phyloP scores from a whole-genome alignment of 2,797 vertebrate genomes.

The Synaphobranchus kaupii region DNA sequence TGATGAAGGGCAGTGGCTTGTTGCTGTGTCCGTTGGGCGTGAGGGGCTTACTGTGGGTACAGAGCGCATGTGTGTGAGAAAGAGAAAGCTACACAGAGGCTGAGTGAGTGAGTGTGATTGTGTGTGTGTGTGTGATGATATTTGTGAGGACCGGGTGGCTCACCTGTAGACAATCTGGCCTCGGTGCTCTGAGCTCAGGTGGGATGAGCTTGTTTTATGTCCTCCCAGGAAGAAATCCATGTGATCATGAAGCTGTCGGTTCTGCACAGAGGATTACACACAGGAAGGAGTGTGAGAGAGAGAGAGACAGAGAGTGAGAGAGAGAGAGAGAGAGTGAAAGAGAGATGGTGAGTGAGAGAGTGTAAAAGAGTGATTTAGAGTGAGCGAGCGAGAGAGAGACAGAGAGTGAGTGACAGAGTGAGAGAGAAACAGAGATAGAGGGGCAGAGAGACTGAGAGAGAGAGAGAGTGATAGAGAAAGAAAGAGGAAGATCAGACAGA shows the following conservation, averaged over 20 bases:
- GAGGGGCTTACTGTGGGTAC: slow-evolving; percentile 71
- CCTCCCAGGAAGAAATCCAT: slow-evolving; percentile 79
- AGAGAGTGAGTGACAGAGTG: neutral
- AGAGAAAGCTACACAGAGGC: neutral
- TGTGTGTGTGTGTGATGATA: neutral
- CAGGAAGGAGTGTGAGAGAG: neutral
- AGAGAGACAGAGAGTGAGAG: neutral
- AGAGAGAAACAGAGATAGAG: neutral
- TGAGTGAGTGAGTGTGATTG: slow-evolving; percentile 1
- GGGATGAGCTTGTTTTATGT: slow-evolving; percentile 45
- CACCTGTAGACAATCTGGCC: slow-evolving; percentile 80
- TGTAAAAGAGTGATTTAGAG: neutral
- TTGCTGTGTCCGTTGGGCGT: slow-evolving; percentile 62
- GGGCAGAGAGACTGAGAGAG: neutral
- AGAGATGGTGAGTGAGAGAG: no score
- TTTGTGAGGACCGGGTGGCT: neutral
- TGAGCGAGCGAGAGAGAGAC: neutral
- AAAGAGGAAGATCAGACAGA: neutral
- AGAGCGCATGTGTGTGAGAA: slow-evolving; percentile 15
- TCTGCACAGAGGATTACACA: slow-evolving; percentile 64
- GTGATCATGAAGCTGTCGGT: slow-evolving; percentile 88
- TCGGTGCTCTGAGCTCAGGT: slow-evolving; percentile 53
- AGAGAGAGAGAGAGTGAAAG: neutral
- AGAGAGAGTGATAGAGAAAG: neutral
- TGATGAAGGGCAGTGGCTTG: slow-evolving; percentile 86